Percentiles rank a stretch among this genome's conserved stretches.
Conservation (phyloP, 2,888 invertebrate species). For the Creontiades dilutus region DNA sequence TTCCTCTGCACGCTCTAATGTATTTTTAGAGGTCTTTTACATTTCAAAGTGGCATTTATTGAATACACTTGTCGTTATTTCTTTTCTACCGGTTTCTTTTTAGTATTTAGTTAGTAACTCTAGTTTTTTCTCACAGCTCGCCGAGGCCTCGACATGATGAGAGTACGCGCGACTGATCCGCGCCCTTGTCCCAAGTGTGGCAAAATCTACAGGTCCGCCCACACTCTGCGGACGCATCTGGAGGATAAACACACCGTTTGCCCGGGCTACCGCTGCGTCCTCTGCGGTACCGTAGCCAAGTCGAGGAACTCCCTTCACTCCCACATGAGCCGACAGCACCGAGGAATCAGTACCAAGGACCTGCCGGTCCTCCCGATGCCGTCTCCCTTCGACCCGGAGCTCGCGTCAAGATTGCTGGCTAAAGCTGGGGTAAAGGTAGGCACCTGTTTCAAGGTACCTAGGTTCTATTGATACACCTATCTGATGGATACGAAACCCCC, state of each 20-base stretch:
- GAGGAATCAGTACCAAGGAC: constrained; percentile 95
- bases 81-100: no score
- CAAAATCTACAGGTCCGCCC: constrained; percentile 94
- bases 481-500: no score
- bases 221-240: constrained; percentile 92
- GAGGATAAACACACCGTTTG: constrained; percentile 96
- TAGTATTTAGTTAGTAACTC: background rate
- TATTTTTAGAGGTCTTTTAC: no score
- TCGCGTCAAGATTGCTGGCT: constrained; percentile 88
- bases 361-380: constrained; percentile 95
- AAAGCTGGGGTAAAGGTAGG: constrained; percentile 92
- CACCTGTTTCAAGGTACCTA: constrained; percentile 5
- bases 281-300: constrained; percentile 95
- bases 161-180: constrained; percentile 94
- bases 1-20: no score
- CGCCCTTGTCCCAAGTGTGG: constrained; percentile 95
- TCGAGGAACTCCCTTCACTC: constrained; percentile 94
- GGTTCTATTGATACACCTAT: background rate
- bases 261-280: constrained; percentile 93
- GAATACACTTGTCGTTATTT: no score
- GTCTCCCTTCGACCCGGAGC: constrained; percentile 92
- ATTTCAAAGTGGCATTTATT: no score
- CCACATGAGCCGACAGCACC: constrained; percentile 95
- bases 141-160: constrained; percentile 89
- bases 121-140: constrained; percentile 82